Evolutionary conservation across 2,888 invertebrate species (phyloP).

Genomic region (Drosophila cracens): DNA sequence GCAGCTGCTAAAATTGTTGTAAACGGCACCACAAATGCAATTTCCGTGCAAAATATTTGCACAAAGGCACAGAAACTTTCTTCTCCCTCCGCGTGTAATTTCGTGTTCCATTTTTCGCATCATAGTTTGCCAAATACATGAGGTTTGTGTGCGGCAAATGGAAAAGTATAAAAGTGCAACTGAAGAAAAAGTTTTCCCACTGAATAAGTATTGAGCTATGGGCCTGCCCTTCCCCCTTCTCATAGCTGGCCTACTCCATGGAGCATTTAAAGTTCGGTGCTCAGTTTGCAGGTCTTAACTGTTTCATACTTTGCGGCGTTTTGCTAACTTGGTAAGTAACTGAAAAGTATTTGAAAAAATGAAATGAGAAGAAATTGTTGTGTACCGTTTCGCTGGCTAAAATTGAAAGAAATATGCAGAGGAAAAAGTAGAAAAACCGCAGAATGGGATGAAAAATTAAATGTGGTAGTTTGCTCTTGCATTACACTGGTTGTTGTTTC

Average conservation of each 20-base stretch:
- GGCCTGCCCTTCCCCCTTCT: neutral
- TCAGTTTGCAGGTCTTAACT: conserved; percentile 38
- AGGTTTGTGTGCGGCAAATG: conserved; percentile 25
- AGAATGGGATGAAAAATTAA: conserved; percentile 26
- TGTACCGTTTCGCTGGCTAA: conserved; percentile 24
- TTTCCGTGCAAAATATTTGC: conserved; percentile 70
- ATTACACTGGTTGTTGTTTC: conserved; percentile 5
- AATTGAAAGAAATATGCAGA: conserved; percentile 44
- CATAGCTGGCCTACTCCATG: conserved; percentile 11
- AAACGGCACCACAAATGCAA: conserved; percentile 66
- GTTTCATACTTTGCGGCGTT: conserved; percentile 53
- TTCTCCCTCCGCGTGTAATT: conserved; percentile 6
- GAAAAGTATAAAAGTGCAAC: conserved; percentile 17
- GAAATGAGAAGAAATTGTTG: conserved; percentile 14
- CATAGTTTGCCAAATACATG: conserved; percentile 23
- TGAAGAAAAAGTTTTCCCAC: conserved; percentile 26
- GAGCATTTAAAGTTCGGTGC: conserved; percentile 36
- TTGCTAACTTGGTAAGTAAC: conserved; percentile 50
- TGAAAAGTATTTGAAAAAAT: conserved; percentile 26
- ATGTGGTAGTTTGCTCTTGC: conserved; percentile 27
- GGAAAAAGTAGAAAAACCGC: conserved; percentile 5
- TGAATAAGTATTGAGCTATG: conserved; percentile 28
- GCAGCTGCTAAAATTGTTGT: conserved; percentile 42
- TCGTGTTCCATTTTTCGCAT: conserved; percentile 4
- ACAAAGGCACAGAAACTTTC: conserved; percentile 63